Percentiles rank a stretch among this genome's conserved stretches.
These are phyloP conservation scores for Chaenogobius annularis DNA, from an alignment of 2,113 vertebrate species.

Conservation along the genomic window DNA sequence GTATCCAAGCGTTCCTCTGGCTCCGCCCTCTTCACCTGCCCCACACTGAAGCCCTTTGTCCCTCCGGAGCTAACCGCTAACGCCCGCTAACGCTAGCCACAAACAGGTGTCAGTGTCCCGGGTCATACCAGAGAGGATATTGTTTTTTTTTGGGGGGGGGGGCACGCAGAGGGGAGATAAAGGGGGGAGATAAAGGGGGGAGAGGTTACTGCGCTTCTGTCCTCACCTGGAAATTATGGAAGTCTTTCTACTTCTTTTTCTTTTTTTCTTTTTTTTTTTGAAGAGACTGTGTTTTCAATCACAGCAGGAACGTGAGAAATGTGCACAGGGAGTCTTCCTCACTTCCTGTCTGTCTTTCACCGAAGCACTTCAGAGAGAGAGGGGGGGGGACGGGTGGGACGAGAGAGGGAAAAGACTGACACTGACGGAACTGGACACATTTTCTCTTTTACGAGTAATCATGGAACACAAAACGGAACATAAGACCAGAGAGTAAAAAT, in stretches of 20 bases:
- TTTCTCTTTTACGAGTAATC: too few species aligned
- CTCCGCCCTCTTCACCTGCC: slow-evolving; percentile 84
- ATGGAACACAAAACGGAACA: too few species aligned
- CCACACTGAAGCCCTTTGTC: slow-evolving; percentile 96
- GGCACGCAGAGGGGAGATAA: slow-evolving; percentile 33
- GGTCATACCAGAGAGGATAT: slow-evolving; percentile 72
- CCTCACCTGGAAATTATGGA: slow-evolving; percentile 97
- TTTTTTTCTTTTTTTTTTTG: slow-evolving; percentile 81
- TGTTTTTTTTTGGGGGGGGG: slow-evolving; percentile 60
- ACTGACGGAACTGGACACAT: too few species aligned
- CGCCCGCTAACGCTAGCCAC: slow-evolving; percentile 79
- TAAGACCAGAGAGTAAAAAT: too few species aligned
- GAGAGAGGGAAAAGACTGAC: too few species aligned
- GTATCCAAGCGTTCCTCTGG: slow-evolving; percentile 71
- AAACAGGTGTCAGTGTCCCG: slow-evolving; percentile 49
- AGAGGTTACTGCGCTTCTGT: slow-evolving; percentile 87
- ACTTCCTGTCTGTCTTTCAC: slow-evolving; percentile 67
- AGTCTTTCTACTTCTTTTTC: slow-evolving; percentile 78
- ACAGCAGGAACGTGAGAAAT: slow-evolving; percentile 87
- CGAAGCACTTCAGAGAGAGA: background rate
- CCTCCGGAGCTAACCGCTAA: slow-evolving; percentile 76
- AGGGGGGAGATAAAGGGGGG: slow-evolving; percentile 41
- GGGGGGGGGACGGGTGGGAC: background rate
- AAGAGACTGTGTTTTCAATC: slow-evolving; percentile 83
- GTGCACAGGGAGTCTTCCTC: slow-evolving; percentile 52